Conservation (phyloP, 2,888 invertebrate genomes). For the Liodrosophila aerea region DNA sequence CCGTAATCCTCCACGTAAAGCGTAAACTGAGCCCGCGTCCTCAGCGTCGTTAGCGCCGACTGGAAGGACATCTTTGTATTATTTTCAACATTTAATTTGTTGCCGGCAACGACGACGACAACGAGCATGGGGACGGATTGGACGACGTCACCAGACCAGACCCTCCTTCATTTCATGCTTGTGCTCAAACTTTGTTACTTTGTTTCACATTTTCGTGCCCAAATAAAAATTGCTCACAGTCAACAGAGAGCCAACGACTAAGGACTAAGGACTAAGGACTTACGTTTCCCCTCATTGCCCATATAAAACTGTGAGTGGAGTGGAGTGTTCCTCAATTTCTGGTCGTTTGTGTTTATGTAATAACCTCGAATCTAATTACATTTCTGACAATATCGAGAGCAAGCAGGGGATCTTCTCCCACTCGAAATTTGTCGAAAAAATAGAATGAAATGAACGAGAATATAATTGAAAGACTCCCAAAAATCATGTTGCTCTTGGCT, state of each 20-base stretch:
- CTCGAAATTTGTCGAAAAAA: constrained; percentile 4
- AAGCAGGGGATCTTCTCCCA: constrained; percentile 9
- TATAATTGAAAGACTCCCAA: constrained; percentile 8
- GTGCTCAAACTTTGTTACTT: constrained; percentile 40
- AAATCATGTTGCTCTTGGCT: constrained; percentile 10
- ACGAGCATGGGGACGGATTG: constrained; percentile 24
- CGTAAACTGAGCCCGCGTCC: constrained; percentile 68
- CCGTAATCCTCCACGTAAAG: constrained; percentile 62
- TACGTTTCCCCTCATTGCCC: too few relatives aligned
- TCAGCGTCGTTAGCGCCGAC: constrained; percentile 47
- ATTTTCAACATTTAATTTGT: constrained; percentile 77
- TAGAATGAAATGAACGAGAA: constrained; percentile 5
- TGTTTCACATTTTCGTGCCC: constrained; percentile 67
- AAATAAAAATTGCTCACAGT: constrained; percentile 60
- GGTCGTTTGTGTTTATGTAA: constrained; percentile 71
- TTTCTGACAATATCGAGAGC: constrained; percentile 69
- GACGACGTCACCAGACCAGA: constrained; percentile 45
- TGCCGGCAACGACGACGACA: constrained; percentile 65
- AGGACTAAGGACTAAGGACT: not conserved
- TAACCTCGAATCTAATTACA: constrained; percentile 79
- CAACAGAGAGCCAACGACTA: constrained; percentile 5
- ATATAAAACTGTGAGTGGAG: constrained; percentile 11
- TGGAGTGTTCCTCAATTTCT: constrained; percentile 38
- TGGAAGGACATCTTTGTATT: constrained; percentile 76
- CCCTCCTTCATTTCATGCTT: constrained; percentile 7